Evolutionary conservation across 1,140 invertebrate genomes (phyloP).

Genomic region (Ostrea denselamellosa): DNA sequence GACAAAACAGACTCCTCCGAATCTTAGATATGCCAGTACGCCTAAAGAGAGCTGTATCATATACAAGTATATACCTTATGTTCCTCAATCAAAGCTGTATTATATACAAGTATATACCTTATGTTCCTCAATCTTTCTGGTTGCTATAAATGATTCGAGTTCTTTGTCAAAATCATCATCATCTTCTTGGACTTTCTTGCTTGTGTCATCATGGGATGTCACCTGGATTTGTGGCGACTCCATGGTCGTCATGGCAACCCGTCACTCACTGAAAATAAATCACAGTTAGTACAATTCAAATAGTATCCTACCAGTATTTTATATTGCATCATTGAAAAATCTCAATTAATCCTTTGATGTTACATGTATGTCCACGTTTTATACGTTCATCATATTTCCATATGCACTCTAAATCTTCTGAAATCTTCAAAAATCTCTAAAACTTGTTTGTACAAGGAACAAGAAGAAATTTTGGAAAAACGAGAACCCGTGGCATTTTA

Average conservation of each 20-base stretch:
- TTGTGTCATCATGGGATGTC: neutral
- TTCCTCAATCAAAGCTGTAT: conserved; percentile 51
- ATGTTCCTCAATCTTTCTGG: conserved; percentile 58
- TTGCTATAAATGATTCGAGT: conserved; percentile 61
- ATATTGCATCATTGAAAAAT: neutral
- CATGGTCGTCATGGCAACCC: conserved; percentile 34
- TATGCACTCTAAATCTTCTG: no score
- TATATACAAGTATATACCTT: conserved; percentile 11
- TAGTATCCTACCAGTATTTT: neutral
- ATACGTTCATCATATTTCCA: no score
- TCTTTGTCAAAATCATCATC: conserved; percentile 63
- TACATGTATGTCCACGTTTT: no score
- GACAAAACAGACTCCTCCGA: no score
- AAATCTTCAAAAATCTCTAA: no score
- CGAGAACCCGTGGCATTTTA: neutral
- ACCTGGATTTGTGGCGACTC: conserved; percentile 20
- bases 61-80: conserved; percentile 34
- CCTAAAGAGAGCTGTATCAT: neutral
- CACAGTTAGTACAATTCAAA: neutral
- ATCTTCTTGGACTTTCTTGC: conserved; percentile 45
- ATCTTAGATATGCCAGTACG: neutral
- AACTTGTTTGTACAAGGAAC: neutral
- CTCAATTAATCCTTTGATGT: no score
- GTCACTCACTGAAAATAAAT: conserved; percentile 15
- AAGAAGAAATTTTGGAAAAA: neutral